Conservation (phyloP, 2,888 invertebrate species). For the Abrostola tripartita region DNA sequence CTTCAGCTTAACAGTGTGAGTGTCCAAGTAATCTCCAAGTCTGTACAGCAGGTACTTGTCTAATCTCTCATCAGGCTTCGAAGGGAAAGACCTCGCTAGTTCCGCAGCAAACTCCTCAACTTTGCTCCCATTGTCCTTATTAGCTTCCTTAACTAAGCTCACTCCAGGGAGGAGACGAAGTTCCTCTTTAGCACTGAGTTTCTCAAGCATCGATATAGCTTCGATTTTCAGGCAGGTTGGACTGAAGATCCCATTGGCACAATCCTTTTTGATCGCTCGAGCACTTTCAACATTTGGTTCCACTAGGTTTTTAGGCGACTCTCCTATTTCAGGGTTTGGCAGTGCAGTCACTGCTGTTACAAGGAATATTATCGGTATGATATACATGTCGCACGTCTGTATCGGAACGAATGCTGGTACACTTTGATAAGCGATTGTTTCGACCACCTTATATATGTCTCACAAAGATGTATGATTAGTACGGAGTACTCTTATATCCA, state of each 20-base stretch:
- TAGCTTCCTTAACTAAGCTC: constrained; percentile 90
- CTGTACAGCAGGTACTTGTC: constrained; percentile 93
- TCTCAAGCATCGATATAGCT: constrained; percentile 80
- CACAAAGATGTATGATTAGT: constrained; percentile 80
- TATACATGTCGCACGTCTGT: constrained; percentile 78
- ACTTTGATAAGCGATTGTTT: constrained; percentile 81
- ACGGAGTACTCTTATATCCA: constrained; percentile 76
- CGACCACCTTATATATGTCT: constrained; percentile 84
- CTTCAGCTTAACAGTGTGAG: constrained; percentile 92
- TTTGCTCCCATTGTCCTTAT: constrained; percentile 84
- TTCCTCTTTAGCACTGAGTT: constrained; percentile 79
- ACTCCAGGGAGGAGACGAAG: constrained; percentile 83
- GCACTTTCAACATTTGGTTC: constrained; percentile 68
- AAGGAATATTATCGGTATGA: constrained; percentile 63
- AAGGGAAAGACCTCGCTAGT: constrained; percentile 92
- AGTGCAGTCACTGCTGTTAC: constrained; percentile 67
- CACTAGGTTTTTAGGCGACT: constrained; percentile 59
- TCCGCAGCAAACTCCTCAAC: constrained; percentile 92
- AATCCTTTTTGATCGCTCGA: constrained; percentile 77
- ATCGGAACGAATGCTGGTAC: constrained; percentile 70
- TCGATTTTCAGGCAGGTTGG: constrained; percentile 82
- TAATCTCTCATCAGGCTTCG: constrained; percentile 92
- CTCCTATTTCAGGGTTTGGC: constrained; percentile 74
- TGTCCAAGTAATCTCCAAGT: constrained; percentile 91
- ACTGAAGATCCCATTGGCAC: constrained; percentile 78